Evolutionary conservation across 2,888 invertebrate species (phyloP), one percentile per base, ranked within the genome.

Genomic region (Drosophila anomelani): DNA sequence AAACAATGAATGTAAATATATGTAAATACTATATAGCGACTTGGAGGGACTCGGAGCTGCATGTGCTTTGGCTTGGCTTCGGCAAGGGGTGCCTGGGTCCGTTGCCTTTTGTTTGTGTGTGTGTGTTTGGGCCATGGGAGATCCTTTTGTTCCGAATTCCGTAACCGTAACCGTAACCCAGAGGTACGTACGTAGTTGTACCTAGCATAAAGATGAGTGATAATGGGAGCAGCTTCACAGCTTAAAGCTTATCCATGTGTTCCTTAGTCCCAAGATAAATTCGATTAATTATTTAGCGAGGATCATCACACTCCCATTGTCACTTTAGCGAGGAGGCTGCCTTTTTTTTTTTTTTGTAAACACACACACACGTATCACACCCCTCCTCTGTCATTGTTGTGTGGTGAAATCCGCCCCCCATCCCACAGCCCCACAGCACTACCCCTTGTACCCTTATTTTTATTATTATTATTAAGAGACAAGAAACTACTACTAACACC

Each of bases 131-230:
- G 12, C 6, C 2, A 12, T 23, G 4, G 44, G 44, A 44, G 26
- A n/a, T 49, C 58, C n/a, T 10, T 29, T 29, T 3, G 20, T 51
- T 61, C 36, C 36, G n/a, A 34, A 15, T 20, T 32, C 38, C 15
- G 4, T 47, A 32, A 29, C 0, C 47, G 15, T 20, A 26, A 32
- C 38, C 13, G 4, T 47, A 17, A 29, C 0, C 47, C 47, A 17
- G 68, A 67, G 67, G 54, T 67, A 67, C 44, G 67, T 67, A 67
- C 44, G 67, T 67, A 67, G 67, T 67, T 13, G 13, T 26, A 53
- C 15, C 34, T 20, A 20, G 20, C 20, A 20, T 20, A 1, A 9
- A 34, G 3, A 20, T 15, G 9, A 36, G 51, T 53, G 51, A 53
- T 23, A 53, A 53, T 53, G 51, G 51, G 23, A 36, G 51, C 15